These are phyloP conservation scores for Nymphicus hollandicus DNA, from an alignment of 2,113 vertebrate species.

Conservation along the genomic window DNA sequence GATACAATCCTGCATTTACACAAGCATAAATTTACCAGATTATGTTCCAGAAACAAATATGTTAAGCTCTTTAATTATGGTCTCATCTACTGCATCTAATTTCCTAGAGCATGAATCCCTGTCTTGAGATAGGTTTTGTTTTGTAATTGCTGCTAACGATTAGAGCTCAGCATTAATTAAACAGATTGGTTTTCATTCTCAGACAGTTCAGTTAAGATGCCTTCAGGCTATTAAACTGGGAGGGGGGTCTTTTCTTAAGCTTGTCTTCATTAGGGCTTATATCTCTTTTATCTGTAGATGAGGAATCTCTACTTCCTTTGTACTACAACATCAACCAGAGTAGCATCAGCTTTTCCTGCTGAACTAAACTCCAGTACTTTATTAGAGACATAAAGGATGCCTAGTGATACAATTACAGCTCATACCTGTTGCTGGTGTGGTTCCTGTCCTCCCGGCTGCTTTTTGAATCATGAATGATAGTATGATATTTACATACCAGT, in stretches of 20 bases:
- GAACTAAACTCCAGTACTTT: not conserved
- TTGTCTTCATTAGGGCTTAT: slow-evolving; percentile 26
- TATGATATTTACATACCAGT: not conserved
- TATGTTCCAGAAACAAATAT: not conserved
- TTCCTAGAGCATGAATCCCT: not conserved
- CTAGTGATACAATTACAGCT: not conserved
- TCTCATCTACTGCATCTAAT: not conserved
- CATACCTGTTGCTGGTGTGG: not conserved
- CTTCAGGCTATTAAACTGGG: slow-evolving; percentile 24
- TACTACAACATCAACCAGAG: not conserved
- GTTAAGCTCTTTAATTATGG: not conserved
- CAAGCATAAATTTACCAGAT: not conserved
- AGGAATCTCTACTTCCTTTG: slow-evolving; percentile 12
- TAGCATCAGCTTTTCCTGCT: not conserved
- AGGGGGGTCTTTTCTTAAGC: not conserved
- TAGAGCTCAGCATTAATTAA: slow-evolving; percentile 36
- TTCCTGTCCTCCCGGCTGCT: not conserved
- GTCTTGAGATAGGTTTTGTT: slow-evolving; percentile 35
- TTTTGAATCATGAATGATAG: slow-evolving; percentile 1
- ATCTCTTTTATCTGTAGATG: slow-evolving; percentile 27
- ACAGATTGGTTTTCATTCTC: slow-evolving; percentile 30
- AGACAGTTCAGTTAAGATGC: slow-evolving; percentile 24
- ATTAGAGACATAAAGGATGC: not conserved
- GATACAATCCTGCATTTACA: not conserved
- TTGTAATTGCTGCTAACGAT: slow-evolving; percentile 1